phyloP scores from a whole-genome alignment of 2,797 vertebrate genomes.

The Menidia menidia region DNA sequence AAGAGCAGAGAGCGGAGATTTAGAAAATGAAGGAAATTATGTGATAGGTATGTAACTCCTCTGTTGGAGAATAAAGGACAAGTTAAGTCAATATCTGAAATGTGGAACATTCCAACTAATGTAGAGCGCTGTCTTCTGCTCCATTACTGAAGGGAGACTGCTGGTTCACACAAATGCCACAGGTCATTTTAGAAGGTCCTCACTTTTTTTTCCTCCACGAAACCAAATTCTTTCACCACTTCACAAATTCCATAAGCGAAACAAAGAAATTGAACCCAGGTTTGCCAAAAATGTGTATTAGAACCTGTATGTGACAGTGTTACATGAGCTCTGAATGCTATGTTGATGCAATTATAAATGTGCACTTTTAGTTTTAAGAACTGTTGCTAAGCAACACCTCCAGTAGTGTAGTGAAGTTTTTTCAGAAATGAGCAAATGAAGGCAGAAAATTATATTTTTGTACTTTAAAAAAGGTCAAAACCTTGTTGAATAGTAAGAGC shows the following conservation, averaged over 20 bases:
- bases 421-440: not conserved
- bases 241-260: too few species aligned
- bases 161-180: not conserved
- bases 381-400: constrained; percentile 53
- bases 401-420: constrained; percentile 1
- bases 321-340: constrained; percentile 11
- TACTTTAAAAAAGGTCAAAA: not conserved
- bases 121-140: too few species aligned
- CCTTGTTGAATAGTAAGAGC: too few species aligned
- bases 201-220: not conserved
- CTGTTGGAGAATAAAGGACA: constrained; percentile 38
- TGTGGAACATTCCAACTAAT: constrained; percentile 23
- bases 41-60: constrained; percentile 14
- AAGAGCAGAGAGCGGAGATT: constrained; percentile 36
- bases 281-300: not conserved
- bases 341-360: constrained; percentile 41
- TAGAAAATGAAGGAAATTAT: constrained; percentile 44
- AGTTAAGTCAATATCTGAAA: constrained; percentile 50
- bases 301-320: not conserved
- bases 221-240: not conserved
- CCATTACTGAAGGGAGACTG: constrained; percentile 12
- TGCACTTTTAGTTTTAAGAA: constrained; percentile 11
- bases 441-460: too few species aligned
- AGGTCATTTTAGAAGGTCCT: not conserved
- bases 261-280: not conserved